Base-by-base conservation (phyloP, 2,113 vertebrate genomes). In the Caranx ignobilis region DNA sequence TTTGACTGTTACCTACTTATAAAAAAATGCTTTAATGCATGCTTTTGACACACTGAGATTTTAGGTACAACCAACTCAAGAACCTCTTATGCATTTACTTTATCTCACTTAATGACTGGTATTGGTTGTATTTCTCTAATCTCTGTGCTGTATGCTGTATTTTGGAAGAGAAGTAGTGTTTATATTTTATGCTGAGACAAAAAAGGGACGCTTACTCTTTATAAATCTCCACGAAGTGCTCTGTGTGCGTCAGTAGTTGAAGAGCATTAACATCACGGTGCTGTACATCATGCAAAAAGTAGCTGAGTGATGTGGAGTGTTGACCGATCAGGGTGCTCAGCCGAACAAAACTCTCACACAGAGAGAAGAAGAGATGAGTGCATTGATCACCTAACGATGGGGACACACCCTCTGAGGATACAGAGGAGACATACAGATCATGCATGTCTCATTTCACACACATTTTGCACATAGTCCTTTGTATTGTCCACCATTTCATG, bases 241-340 rank as follows among this genome's bases (percentile, higher is more conserved):
- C 94, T 5, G 95, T 92, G 91, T 97, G 96, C 71, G 96, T 96
- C 90, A 99, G 88, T 87, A 98, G 94, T 69, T 93, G 95, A 91
- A 99, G 89, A 47, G 90, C 96, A 76, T 95, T 95, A 84, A 97
- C 94, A 77, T 97, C 96, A 85, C 57, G 60, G 48, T 75, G 34
- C 48, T 87, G 91, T 57, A 83, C 89, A 6, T 95, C 88, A 10
- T 95, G 96, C 87, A 99, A 95, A 93, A 98, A 97, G 91, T 91
- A 95, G 88, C 92, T 97, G 86, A 99, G 93, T 21, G 96, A 96
- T 59, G 95, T 90, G 75, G 96, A 95, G 71, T 99, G 96, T 88
- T 96, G 97, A 70, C 98, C 97, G 11, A 95, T 97, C 60, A 99
- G 93, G 88, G 94, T 94, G 87, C 96, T 97, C 52, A 99, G 90